Base-by-base conservation (phyloP, 1,140 invertebrate genomes). In the Caenorhabditis latens region DNA sequence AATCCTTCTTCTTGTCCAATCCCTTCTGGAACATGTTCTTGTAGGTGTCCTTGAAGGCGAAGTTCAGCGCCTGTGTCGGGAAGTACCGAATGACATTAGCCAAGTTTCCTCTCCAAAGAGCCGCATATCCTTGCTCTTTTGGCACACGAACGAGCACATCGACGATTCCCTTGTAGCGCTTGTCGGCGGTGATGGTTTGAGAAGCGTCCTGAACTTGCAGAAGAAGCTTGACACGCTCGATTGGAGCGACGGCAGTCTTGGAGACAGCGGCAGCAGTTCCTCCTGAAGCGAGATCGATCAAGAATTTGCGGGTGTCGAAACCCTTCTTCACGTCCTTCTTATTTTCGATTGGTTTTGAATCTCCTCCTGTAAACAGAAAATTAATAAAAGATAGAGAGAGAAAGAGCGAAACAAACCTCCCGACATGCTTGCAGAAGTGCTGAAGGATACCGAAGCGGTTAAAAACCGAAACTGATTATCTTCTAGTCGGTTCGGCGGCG, bases 221-320 rank as follows among this genome's bases (percentile, higher is more conserved):
- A 24, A 94, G 89, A 42, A 94, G 90, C 87, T 94, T 94, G 42
- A 94, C 94, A 87, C 93, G 90, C 84, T 94, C 94, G 88, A 94
- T 93, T 42, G 93, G 93, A n/a, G 93, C 93, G 42, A 94, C 93
- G n/a, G 93, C 93, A 21, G 96, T 97, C 93, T 97, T 97, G 86
- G 96, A 96, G 90, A 97, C 94, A 79, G 96, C 96, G 87, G 96
- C 96, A 85, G 96, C 96, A 90, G 97, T 94, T 92, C 96, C 96
- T 91, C 96, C 92, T 55, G 90, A 85, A 40, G 88, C 87, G 67
- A 92, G 82, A 84, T 92, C 91, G 55, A 91, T 90, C 42, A 85
- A 11, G 88, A 92, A 92, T 57, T 92, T 91, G 32, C 88, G 84
- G 40, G 90, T 79, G 79, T 91, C 88, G 85, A 91, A 91, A 24